A percentile compares a stretch with the other conserved stretches of the same genome.
Conservation (phyloP, 2,113 vertebrate genomes). For the Hippocampus barbouri region DNA sequence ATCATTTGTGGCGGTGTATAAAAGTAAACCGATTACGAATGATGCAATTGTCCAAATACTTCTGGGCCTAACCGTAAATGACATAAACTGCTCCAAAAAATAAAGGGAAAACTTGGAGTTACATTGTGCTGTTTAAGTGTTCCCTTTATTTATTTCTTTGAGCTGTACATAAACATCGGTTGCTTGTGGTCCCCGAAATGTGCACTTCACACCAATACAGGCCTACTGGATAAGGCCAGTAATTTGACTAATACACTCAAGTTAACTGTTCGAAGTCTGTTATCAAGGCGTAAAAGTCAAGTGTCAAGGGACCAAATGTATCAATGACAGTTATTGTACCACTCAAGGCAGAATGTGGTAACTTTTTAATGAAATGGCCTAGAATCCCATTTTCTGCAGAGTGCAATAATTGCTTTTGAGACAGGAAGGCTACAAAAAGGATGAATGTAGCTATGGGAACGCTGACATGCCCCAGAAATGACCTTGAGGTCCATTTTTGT, state of each 20-base stretch:
- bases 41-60: no score
- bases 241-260: background rate
- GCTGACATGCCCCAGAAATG: background rate
- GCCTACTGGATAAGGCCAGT: background rate
- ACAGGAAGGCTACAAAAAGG: constrained; percentile 9
- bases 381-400: background rate
- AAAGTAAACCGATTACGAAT: no score
- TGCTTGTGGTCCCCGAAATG: no score
- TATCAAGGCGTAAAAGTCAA: background rate
- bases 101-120: no score
- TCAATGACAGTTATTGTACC: background rate
- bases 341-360: background rate
- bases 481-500: constrained; percentile 2
- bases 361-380: background rate
- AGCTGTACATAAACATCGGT: no score
- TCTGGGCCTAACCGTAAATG: no score
- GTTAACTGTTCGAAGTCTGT: background rate
- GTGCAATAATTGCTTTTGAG: constrained; percentile 1
- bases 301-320: background rate
- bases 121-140: no score
- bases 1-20: no score
- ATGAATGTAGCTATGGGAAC: constrained; percentile 8
- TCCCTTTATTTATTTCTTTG: no score
- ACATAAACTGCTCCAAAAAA: no score
- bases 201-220: no score